A percentile compares a stretch with the other conserved stretches of the same genome.
These are phyloP conservation scores for Astropecten irregularis DNA, from an alignment of 53 echinoderm and acorn worm species.

Conservation along the genomic window DNA sequence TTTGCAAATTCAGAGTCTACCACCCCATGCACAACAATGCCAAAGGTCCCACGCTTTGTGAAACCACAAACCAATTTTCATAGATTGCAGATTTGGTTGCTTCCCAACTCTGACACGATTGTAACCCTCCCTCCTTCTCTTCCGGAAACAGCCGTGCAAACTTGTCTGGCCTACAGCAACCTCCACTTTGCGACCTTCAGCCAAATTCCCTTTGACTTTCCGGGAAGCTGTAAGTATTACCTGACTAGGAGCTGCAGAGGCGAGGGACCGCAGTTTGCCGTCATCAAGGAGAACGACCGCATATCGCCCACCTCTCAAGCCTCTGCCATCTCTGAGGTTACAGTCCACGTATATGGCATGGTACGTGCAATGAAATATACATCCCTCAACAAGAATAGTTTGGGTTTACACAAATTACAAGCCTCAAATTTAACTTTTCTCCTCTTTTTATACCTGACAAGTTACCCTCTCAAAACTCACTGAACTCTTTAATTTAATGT, in stretches of 20 bases:
- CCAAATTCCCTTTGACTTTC: slow-evolving; percentile 58
- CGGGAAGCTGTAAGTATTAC: slow-evolving; percentile 76
- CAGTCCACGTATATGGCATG: background rate
- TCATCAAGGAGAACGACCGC: background rate
- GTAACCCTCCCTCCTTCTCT: too few relatives aligned
- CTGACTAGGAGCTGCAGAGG: slow-evolving; percentile 59
- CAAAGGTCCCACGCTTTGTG: too few relatives aligned
- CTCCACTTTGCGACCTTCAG: slow-evolving; percentile 80
- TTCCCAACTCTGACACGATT: too few relatives aligned
- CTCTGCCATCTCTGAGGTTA: background rate
- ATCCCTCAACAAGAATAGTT: too few relatives aligned
- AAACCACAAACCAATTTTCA: too few relatives aligned
- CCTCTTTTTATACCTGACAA: too few relatives aligned
- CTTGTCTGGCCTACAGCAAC: slow-evolving; percentile 41
- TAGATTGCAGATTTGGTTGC: too few relatives aligned
- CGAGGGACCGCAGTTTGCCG: slow-evolving; percentile 4
- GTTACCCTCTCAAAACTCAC: too few relatives aligned
- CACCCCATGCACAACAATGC: too few relatives aligned
- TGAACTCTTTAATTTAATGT: too few relatives aligned
- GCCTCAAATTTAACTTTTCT: background rate
- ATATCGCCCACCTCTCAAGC: background rate
- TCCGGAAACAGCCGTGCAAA: background rate
- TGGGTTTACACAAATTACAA: too few relatives aligned
- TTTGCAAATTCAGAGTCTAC: too few relatives aligned
- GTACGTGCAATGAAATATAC: slow-evolving; percentile 1